These are phyloP conservation scores for Hoplostethus atlanticus DNA, from an alignment of 2,797 vertebrate genomes.

Conservation along the genomic window DNA sequence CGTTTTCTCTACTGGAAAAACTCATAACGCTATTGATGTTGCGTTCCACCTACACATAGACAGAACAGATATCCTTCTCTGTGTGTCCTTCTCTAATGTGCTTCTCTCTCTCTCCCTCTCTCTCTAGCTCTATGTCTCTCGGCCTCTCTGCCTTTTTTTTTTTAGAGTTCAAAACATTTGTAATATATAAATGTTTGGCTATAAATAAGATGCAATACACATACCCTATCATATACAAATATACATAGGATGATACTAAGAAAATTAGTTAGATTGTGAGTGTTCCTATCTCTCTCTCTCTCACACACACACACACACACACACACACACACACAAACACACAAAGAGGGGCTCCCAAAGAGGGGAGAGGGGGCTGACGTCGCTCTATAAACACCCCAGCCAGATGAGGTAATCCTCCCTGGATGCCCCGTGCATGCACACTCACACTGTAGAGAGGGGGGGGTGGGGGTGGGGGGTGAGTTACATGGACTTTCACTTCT, in stretches of 20 bases:
- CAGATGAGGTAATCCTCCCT: conserved; percentile 47
- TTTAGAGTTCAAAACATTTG: neutral
- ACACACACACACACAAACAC: conserved; percentile 6
- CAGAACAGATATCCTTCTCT: too few species aligned
- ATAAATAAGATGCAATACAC: neutral
- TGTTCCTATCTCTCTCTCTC: neutral
- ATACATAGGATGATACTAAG: neutral
- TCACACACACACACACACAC: neutral
- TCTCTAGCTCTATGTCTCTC: neutral
- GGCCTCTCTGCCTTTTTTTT: too few species aligned
- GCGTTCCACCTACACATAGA: too few species aligned
- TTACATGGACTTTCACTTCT: neutral
- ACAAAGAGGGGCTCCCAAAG: conserved; percentile 13
- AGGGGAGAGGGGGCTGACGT: conserved; percentile 28
- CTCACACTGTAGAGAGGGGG: conserved; percentile 13
- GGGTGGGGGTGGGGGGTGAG: neutral
- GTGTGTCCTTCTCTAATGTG: too few species aligned
- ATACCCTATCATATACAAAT: too few species aligned
- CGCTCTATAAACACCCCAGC: conserved; percentile 37
- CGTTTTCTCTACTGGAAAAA: too few species aligned
- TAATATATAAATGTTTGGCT: neutral
- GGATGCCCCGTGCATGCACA: conserved; percentile 9
- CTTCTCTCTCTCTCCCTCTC: neutral
- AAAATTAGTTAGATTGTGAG: neutral
- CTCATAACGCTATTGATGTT: too few species aligned